phyloP scores from a whole-genome alignment of 1,140 invertebrate species.

The Drosophila eugracilis region DNA sequence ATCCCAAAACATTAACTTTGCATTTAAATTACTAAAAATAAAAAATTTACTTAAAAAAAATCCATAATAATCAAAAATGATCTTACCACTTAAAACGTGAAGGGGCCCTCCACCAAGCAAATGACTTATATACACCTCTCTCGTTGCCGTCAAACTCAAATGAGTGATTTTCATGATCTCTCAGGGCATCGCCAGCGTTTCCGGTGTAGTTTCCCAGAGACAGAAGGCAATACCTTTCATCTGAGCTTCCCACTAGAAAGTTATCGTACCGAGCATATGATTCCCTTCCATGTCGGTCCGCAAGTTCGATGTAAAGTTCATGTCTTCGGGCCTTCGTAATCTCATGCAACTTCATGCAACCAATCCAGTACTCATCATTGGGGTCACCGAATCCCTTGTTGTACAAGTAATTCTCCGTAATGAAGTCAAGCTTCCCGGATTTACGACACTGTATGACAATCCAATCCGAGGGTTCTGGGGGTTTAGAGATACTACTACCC shows the following conservation, averaged over 20 bases:
- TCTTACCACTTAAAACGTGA: neutral
- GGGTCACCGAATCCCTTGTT: constrained; percentile 5
- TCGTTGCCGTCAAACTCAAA: constrained; percentile 1
- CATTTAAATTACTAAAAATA: neutral
- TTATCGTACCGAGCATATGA: constrained; percentile 29
- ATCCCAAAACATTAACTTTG: no score
- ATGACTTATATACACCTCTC: neutral
- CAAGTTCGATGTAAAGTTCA: constrained; percentile 27
- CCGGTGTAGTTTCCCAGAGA: constrained; percentile 33
- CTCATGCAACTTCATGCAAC: constrained; percentile 7
- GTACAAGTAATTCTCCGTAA: constrained; percentile 14
- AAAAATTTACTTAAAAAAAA: neutral
- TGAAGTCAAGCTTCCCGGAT: constrained; percentile 9
- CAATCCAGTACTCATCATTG: constrained; percentile 24
- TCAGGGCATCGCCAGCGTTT: constrained; percentile 25
- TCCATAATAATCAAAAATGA: neutral
- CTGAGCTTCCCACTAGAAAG: constrained; percentile 18
- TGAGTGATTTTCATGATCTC: neutral
- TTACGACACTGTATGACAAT: constrained; percentile 30
- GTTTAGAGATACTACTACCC: neutral
- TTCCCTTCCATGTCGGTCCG: constrained; percentile 1
- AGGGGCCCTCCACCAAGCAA: neutral
- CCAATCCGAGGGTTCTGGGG: constrained; percentile 8
- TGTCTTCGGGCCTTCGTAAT: constrained; percentile 13
- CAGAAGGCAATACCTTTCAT: constrained; percentile 17